These are phyloP conservation scores for Astropecten irregularis DNA, from an alignment of 53 echinoderm and acorn worm species.

Conservation along the genomic window DNA sequence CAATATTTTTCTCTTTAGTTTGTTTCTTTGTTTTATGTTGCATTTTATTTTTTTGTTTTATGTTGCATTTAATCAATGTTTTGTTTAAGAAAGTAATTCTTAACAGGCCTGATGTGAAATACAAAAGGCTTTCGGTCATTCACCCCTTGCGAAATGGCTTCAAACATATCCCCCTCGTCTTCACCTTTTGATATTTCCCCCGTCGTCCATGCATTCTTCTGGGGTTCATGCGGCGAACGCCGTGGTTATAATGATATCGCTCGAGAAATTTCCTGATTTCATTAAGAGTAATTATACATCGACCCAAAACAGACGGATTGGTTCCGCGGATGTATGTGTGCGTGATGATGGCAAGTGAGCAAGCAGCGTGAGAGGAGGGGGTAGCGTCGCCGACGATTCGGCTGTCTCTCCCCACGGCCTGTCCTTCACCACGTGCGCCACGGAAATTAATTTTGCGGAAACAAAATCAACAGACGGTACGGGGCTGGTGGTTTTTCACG, in stretches of 20 bases:
- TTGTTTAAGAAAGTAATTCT: too few species aligned
- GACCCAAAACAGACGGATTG: neutral
- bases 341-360: too few species aligned
- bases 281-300: conserved; percentile 17
- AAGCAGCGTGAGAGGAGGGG: neutral
- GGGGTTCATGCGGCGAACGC: too few species aligned
- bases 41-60: too few species aligned
- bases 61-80: too few species aligned
- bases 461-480: conserved; percentile 5
- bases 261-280: conserved; percentile 1
- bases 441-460: conserved; percentile 20
- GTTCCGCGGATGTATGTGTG: too few species aligned
- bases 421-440: conserved; percentile 11
- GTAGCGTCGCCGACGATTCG: conserved; percentile 17
- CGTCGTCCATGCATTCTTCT: neutral
- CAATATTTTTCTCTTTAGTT: too few species aligned
- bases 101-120: too few species aligned
- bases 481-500: neutral
- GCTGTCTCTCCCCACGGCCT: neutral
- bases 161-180: neutral
- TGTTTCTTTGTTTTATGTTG: too few species aligned
- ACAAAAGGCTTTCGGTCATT: too few species aligned
- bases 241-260: too few species aligned
- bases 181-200: neutral
- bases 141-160: neutral